phyloP scores from a whole-genome alignment of 2,888 invertebrate species.

The Macropis europaea region DNA sequence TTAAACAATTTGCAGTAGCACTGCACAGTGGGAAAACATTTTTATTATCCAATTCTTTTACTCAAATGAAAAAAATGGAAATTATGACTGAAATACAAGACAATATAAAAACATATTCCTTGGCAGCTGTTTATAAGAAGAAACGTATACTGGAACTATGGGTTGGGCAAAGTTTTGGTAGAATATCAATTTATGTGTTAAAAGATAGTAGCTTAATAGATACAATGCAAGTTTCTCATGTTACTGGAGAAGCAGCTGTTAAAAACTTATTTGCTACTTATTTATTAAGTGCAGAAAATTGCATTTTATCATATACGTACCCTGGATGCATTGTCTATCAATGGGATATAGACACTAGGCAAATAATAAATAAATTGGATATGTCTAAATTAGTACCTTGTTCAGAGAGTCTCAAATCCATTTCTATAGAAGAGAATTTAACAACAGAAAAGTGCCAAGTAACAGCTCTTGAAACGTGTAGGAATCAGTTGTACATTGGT shows the following conservation, averaged over 20 bases:
- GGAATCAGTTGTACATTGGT: conserved; percentile 90
- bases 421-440: conserved; percentile 93
- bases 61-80: conserved; percentile 74
- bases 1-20: conserved; percentile 90
- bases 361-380: conserved; percentile 90
- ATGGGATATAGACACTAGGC: conserved; percentile 87
- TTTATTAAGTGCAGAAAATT: conserved; percentile 83
- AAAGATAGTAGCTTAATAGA: conserved; percentile 80
- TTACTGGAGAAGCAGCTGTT: conserved; percentile 81
- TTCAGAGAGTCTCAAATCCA: conserved; percentile 94
- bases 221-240: conserved; percentile 87
- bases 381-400: conserved; percentile 95
- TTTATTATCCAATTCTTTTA: conserved; percentile 74
- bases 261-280: conserved; percentile 86
- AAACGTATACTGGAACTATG: conserved; percentile 86
- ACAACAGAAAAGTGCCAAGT: conserved; percentile 89
- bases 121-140: conserved; percentile 73
- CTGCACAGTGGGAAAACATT: conserved; percentile 86
- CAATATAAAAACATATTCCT: conserved; percentile 72
- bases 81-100: conserved; percentile 75
- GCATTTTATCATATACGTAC: conserved; percentile 90
- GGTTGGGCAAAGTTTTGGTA: conserved; percentile 92
- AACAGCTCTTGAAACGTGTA: conserved; percentile 76
- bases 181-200: conserved; percentile 89
- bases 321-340: conserved; percentile 94